Conservation (phyloP, 2,113 vertebrate genomes). For the Gymnorhina tibicen region DNA sequence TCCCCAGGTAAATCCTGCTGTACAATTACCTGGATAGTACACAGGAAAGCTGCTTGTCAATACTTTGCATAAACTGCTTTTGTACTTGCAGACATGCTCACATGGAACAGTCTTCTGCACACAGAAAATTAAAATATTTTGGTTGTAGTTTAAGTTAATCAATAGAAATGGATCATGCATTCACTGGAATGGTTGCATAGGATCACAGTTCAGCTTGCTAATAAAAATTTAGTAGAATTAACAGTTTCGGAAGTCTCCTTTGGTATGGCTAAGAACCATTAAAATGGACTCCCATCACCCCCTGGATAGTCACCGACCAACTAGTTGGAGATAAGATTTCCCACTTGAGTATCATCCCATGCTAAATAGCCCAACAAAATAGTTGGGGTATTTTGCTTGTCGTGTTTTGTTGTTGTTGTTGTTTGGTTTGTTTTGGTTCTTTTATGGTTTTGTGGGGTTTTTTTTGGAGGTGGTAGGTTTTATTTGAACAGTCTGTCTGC, state of each 20-base stretch:
- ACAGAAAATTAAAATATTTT: not conserved
- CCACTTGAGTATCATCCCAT: not conserved
- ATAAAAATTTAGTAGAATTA: not conserved
- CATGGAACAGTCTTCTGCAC: not conserved
- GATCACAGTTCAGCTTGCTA: not conserved
- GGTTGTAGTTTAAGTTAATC: not conserved
- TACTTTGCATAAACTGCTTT: not conserved
- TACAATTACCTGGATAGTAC: not conserved
- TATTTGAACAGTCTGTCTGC: not conserved
- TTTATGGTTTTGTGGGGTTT: rapidly evolving
- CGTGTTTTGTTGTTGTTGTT: not conserved
- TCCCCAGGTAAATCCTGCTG: not conserved
- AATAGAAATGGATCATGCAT: not conserved
- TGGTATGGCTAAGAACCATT: not conserved
- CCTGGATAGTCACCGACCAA: not conserved
- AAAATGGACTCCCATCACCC: not conserved
- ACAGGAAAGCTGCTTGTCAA: not conserved
- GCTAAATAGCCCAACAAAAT: not conserved
- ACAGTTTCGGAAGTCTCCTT: not conserved
- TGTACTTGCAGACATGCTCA: not conserved
- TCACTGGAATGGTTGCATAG: not conserved
- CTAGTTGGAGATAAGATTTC: not conserved
- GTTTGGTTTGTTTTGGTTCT: not conserved
- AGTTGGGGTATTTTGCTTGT: rapidly evolving
- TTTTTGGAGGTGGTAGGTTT: not conserved